A percentile compares a stretch with the other conserved stretches of the same genome.
Conservation (phyloP, 2,113 vertebrate species). For the Monarcha castaneiventris region DNA sequence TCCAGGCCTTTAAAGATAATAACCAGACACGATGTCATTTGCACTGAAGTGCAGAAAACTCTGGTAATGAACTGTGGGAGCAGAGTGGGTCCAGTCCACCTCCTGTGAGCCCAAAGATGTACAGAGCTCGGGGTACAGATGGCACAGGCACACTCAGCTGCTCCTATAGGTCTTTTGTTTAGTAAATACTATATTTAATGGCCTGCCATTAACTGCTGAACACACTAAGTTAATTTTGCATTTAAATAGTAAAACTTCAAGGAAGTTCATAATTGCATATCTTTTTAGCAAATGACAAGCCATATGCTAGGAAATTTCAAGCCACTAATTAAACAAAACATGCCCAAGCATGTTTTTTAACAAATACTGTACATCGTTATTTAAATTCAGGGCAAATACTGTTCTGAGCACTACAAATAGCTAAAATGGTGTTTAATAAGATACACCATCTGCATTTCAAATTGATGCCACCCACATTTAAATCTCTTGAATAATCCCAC, state of each 20-base stretch:
- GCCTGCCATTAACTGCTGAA: not conserved
- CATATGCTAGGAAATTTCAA: constrained; percentile 71
- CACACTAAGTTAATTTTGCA: constrained; percentile 5
- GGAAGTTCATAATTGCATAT: constrained; percentile 48
- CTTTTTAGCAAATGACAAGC: constrained; percentile 63
- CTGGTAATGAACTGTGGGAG: constrained; percentile 6
- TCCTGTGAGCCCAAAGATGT: not conserved
- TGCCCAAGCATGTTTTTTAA: constrained; percentile 62
- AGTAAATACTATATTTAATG: constrained; percentile 46
- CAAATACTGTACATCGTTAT: constrained; percentile 60
- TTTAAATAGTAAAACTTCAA: constrained; percentile 54
- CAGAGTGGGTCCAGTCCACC: not conserved
- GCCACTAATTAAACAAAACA: constrained; percentile 73
- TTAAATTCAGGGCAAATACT: constrained; percentile 64
- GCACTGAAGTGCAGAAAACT: not conserved
- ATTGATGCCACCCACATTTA: constrained; percentile 35
- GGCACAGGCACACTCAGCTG: not conserved
- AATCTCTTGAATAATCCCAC: constrained; percentile 46
- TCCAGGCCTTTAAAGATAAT: constrained; percentile 41
- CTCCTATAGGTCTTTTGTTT: constrained; percentile 12
- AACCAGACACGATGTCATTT: not conserved
- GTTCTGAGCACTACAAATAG: constrained; percentile 35
- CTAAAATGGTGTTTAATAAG: constrained; percentile 61
- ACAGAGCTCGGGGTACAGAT: not conserved
- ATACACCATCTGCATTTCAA: constrained; percentile 66